A percentile compares a stretch with the other conserved stretches of the same genome.
Conservation (phyloP, 2,797 vertebrate genomes). For the Mus spretus region DNA sequence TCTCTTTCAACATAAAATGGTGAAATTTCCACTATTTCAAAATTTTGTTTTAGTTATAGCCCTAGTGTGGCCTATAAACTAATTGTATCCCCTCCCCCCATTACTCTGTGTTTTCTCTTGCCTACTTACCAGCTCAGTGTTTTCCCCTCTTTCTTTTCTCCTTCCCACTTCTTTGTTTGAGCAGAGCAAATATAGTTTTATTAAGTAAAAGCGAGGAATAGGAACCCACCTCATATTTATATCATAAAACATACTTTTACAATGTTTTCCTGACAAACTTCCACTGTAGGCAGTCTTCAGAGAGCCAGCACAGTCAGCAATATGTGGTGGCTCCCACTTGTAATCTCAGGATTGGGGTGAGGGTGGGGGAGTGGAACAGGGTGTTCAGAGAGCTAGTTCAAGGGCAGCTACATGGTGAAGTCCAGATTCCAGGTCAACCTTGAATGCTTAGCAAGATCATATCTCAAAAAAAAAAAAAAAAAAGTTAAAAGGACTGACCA, state of each 20-base stretch:
- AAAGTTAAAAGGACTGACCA: not conserved
- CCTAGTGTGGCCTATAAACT: slow-evolving; percentile 20
- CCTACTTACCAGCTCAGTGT: not conserved
- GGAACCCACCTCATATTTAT: not conserved
- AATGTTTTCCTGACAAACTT: not conserved
- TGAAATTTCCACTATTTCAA: slow-evolving; percentile 52
- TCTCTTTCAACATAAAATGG: slow-evolving; percentile 37
- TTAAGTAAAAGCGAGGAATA: not conserved
- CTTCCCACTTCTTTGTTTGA: not conserved
- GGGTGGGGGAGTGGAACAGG: not conserved
- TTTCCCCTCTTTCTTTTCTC: not conserved
- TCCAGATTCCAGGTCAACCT: not conserved
- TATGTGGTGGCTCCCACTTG: not conserved
- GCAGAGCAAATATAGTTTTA: not conserved
- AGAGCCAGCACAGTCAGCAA: not conserved
- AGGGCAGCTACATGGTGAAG: not conserved
- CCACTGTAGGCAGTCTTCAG: not conserved
- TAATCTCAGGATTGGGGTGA: not conserved
- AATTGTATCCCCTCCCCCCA: not conserved
- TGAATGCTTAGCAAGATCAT: not conserved
- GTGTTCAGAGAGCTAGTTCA: not conserved
- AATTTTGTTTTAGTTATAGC: slow-evolving; percentile 55
- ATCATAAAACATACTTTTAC: slow-evolving; percentile 7
- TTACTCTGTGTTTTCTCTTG: slow-evolving; percentile 23
- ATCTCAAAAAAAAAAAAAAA: not conserved